Conservation (phyloP, 2,888 invertebrate genomes). For the Dryococelus australis region DNA sequence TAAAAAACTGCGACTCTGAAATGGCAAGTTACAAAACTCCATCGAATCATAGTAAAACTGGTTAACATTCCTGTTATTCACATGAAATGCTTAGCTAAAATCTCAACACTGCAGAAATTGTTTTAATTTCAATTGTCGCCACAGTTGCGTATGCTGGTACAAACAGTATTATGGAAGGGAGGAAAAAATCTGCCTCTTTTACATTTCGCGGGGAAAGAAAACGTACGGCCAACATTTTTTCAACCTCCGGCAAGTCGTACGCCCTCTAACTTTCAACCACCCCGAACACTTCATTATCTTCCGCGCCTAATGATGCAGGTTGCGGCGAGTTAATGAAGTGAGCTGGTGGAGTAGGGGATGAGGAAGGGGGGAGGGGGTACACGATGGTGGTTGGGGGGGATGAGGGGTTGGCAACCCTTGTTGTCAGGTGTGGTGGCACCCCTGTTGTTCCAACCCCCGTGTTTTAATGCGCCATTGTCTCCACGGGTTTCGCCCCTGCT, state of each 20-base stretch:
- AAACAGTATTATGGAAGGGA: not conserved
- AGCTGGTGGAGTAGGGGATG: not conserved
- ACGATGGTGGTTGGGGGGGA: not conserved
- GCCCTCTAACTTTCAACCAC: conserved; percentile 9
- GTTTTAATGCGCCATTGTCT: conserved; percentile 30
- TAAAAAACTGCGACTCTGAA: too few relatives aligned
- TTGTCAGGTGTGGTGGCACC: conserved; percentile 28
- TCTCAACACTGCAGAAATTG: too few relatives aligned
- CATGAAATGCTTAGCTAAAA: too few relatives aligned
- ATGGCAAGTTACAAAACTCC: too few relatives aligned
- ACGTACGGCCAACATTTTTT: not conserved
- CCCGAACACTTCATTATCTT: conserved; percentile 9
- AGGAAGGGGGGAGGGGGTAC: too few relatives aligned
- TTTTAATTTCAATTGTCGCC: too few relatives aligned
- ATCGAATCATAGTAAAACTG: too few relatives aligned
- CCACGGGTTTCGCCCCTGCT: not conserved
- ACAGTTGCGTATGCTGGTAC: not conserved
- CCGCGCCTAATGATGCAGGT: conserved; percentile 2
- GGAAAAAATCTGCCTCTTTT: not conserved
- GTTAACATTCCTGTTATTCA: too few relatives aligned
- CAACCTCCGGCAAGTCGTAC: not conserved
- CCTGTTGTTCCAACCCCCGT: conserved; percentile 26
- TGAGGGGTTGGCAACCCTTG: not conserved
- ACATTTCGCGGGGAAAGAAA: not conserved
- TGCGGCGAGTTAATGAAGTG: conserved; percentile 11